Conservation (phyloP, 2,113 vertebrate species). For the Chunga burmeisteri region DNA sequence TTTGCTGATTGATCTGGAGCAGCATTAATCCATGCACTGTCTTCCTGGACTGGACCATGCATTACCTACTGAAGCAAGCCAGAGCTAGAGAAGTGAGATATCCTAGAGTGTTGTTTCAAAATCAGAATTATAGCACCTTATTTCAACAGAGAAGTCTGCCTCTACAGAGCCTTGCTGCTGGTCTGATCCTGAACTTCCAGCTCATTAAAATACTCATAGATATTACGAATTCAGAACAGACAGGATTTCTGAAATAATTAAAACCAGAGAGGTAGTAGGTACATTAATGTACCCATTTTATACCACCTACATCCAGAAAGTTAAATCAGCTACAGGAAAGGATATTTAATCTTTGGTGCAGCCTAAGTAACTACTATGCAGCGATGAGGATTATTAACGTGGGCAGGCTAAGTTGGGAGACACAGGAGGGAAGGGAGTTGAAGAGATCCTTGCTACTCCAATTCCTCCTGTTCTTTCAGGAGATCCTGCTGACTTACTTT, state of each 20-base stretch:
- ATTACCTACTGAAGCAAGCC: not conserved
- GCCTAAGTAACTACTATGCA: not conserved
- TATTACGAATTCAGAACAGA: not conserved
- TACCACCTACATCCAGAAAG: not conserved
- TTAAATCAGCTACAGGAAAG: not conserved
- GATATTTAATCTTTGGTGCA: not conserved
- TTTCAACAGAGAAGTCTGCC: not conserved
- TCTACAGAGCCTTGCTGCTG: not conserved
- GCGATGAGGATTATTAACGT: not conserved
- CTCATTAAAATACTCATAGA: not conserved
- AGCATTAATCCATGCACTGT: not conserved
- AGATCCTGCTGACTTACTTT: not conserved
- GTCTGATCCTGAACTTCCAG: not conserved
- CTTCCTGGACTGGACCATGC: not conserved
- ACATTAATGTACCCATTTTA: not conserved
- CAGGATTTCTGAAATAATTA: not conserved
- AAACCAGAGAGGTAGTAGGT: not conserved
- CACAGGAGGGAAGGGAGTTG: not conserved
- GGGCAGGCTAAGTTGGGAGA: not conserved
- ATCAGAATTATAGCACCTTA: not conserved
- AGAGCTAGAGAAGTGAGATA: not conserved
- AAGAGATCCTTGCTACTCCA: not conserved
- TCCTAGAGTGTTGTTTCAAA: not conserved
- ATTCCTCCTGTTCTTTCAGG: not conserved
- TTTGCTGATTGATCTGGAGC: not conserved